Conservation (phyloP, 2,797 vertebrate genomes). For the Arremon brunneinucha region DNA sequence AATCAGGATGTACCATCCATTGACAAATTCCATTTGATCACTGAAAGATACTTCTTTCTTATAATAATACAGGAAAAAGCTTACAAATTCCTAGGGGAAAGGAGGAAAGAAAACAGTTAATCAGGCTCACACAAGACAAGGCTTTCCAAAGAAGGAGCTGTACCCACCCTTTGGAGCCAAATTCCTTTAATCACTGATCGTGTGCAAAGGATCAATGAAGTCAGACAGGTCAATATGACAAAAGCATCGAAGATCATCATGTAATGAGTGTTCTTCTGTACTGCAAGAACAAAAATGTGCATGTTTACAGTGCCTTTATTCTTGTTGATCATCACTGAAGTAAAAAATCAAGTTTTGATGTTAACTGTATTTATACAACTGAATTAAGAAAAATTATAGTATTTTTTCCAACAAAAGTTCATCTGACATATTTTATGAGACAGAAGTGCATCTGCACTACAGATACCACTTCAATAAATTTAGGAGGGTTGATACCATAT, state of each 20-base stretch:
- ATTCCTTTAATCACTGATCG: slow-evolving; percentile 87
- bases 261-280: slow-evolving; percentile 85
- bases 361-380: not conserved
- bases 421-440: not conserved
- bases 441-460: not conserved
- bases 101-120: not conserved
- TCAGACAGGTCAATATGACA: slow-evolving; percentile 85
- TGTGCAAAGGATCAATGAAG: slow-evolving; percentile 85
- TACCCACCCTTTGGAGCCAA: slow-evolving; percentile 86
- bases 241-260: slow-evolving; percentile 86
- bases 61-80: slow-evolving; percentile 76
- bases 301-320: not conserved
- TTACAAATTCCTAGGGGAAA: slow-evolving; percentile 82
- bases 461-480: not conserved
- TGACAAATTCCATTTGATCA: slow-evolving; percentile 90
- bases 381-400: not conserved
- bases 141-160: not conserved
- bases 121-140: not conserved
- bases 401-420: not conserved
- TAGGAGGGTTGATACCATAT: not conserved
- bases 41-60: slow-evolving; percentile 79
- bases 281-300: slow-evolving; percentile 66
- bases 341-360: not conserved
- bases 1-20: slow-evolving; percentile 92
- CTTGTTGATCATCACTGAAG: not conserved